Evolutionary conservation across 2,797 vertebrate species (phyloP).

Genomic region (Protonibea diacanthus): DNA sequence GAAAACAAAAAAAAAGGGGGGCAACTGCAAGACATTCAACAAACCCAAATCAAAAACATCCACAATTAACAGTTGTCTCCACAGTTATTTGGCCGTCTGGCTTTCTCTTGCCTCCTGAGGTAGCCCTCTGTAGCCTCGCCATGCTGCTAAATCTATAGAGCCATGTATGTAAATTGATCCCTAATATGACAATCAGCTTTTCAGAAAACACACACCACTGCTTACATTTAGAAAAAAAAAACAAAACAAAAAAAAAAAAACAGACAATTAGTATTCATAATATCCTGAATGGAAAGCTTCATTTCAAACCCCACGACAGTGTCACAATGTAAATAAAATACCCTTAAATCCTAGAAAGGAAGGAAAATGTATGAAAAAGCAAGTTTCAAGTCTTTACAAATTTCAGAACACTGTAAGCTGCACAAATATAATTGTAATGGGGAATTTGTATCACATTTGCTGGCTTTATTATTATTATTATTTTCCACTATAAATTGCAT

Average conservation of each 20-base stretch:
- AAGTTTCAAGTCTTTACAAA: slow-evolving; percentile 77
- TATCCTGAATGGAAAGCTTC: slow-evolving; percentile 74
- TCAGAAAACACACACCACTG: slow-evolving; percentile 48
- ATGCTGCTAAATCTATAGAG: slow-evolving; percentile 53
- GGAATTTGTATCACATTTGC: slow-evolving; percentile 70
- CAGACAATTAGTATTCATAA: slow-evolving; percentile 59
- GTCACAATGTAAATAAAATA: slow-evolving; percentile 77
- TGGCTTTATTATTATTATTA: slow-evolving; percentile 72
- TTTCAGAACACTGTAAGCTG: slow-evolving; percentile 72
- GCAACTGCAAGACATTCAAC: slow-evolving; percentile 34
- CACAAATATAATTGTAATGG: slow-evolving; percentile 68
- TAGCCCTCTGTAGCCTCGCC: slow-evolving; percentile 70
- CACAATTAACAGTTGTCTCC: slow-evolving; percentile 47
- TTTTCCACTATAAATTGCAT: slow-evolving; percentile 72
- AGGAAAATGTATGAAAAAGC: slow-evolving; percentile 72
- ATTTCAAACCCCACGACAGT: slow-evolving; percentile 77
- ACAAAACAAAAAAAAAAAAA: slow-evolving; percentile 33
- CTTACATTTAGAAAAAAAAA: slow-evolving; percentile 29
- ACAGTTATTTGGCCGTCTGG: slow-evolving; percentile 63
- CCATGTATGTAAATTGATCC: slow-evolving; percentile 69
- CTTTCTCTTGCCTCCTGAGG: slow-evolving; percentile 68
- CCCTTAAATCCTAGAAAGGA: slow-evolving; percentile 72
- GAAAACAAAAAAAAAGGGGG: slow-evolving; percentile 29
- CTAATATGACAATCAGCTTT: slow-evolving; percentile 56
- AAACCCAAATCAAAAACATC: slow-evolving; percentile 50